Evolutionary conservation across 2,888 invertebrate species (phyloP).

Genomic region (Volucella bombylans): DNA sequence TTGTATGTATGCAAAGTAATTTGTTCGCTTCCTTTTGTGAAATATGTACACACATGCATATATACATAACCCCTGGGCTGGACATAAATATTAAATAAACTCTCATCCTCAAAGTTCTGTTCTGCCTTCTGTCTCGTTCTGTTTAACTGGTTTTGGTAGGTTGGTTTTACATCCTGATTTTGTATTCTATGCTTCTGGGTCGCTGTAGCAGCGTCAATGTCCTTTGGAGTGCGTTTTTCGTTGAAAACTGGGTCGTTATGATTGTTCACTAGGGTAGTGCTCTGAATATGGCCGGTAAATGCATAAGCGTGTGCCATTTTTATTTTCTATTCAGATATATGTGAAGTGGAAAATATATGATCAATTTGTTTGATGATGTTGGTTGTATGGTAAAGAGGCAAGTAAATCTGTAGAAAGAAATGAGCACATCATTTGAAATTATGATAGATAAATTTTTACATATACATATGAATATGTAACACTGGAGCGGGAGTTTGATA

Average conservation of each 20-base stretch:
- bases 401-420: constrained; percentile 9
- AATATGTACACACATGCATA: constrained; percentile 5
- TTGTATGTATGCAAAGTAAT: constrained; percentile 67
- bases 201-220: constrained; percentile 57
- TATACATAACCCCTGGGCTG: constrained; percentile 45
- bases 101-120: constrained; percentile 42
- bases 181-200: constrained; percentile 67
- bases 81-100: constrained; percentile 71
- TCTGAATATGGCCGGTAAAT: constrained; percentile 25
- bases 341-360: constrained; percentile 37
- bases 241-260: constrained; percentile 52
- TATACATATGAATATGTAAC: background rate
- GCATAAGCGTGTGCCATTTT: constrained; percentile 36
- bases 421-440: constrained; percentile 30
- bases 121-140: constrained; percentile 12
- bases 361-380: constrained; percentile 28
- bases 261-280: constrained; percentile 28
- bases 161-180: constrained; percentile 52
- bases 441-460: background rate
- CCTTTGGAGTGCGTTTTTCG: constrained; percentile 63
- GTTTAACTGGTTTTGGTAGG: constrained; percentile 33
- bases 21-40: constrained; percentile 53
- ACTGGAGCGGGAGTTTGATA: background rate
- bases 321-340: background rate
- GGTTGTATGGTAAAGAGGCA: constrained; percentile 1